A percentile compares a stretch with the other conserved stretches of the same genome.
Evolutionary conservation across 2,797 vertebrate species (phyloP).

Genomic region (Loriculus beryllinus): DNA sequence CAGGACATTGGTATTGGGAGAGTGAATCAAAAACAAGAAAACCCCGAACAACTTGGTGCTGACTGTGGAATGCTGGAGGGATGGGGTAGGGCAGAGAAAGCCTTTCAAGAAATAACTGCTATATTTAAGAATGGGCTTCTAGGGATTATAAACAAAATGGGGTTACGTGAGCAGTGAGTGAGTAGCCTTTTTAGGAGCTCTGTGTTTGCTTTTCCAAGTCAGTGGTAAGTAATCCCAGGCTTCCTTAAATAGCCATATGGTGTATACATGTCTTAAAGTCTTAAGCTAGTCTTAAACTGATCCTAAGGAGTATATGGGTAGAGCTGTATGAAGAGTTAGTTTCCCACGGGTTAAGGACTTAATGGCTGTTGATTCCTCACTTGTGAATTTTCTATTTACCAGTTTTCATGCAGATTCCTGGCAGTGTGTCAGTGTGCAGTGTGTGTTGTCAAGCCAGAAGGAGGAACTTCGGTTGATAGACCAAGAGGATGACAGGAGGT

Average conservation of each 20-base stretch:
- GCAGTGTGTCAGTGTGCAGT: background rate
- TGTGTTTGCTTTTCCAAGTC: background rate
- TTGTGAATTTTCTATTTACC: background rate
- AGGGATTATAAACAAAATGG: background rate
- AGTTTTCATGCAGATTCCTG: background rate
- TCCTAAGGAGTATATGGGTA: background rate
- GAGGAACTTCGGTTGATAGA: background rate
- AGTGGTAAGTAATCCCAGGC: background rate
- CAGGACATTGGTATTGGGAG: background rate
- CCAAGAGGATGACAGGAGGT: background rate
- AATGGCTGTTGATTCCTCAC: background rate
- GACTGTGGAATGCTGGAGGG: background rate
- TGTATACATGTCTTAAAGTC: background rate
- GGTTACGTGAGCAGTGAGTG: background rate
- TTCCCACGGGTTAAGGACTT: background rate
- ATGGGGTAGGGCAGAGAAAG: background rate
- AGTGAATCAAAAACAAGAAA: background rate
- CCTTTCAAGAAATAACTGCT: background rate
- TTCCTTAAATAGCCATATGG: background rate
- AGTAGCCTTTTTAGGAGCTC: background rate
- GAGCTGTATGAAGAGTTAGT: background rate
- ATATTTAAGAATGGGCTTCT: background rate
- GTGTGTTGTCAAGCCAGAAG: background rate
- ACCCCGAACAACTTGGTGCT: rapidly evolving
- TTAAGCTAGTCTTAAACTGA: background rate